These are phyloP conservation scores for Phainopepla nitens DNA, from an alignment of 2,113 vertebrate genomes.

Conservation along the genomic window DNA sequence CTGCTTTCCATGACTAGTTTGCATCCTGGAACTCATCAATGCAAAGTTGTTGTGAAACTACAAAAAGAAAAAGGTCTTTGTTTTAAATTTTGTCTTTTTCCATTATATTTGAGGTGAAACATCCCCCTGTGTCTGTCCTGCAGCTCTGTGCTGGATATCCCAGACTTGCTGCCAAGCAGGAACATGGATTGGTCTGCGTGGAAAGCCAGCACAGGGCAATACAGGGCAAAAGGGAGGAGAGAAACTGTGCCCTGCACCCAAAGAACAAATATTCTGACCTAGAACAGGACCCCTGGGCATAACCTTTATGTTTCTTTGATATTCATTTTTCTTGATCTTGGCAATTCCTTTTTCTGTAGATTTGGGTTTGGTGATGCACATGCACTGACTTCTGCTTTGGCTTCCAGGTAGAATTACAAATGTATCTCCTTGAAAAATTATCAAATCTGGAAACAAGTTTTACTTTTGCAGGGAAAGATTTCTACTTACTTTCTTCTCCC, in stretches of 20 bases:
- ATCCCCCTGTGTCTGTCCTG: rapidly evolving
- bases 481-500: not conserved
- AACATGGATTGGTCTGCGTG: not conserved
- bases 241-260: not conserved
- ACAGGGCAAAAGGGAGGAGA: not conserved
- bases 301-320: constrained; percentile 50
- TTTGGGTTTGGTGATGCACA: not conserved
- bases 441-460: not conserved
- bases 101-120: not conserved
- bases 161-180: not conserved
- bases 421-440: not conserved
- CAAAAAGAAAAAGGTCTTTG: not conserved
- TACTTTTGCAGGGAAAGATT: not conserved
- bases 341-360: not conserved
- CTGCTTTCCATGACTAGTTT: not conserved
- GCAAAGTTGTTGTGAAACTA: not conserved
- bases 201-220: not conserved
- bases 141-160: not conserved
- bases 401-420: constrained; percentile 32
- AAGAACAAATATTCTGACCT: constrained; percentile 19
- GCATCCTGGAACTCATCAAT: not conserved
- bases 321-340: constrained; percentile 35
- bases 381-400: not conserved
- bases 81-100: not conserved
- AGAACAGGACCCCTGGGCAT: not conserved